Percentiles rank a stretch among this genome's conserved stretches.
Conservation (phyloP, 2,113 vertebrate species). For the Dissostichus mawsoni region DNA sequence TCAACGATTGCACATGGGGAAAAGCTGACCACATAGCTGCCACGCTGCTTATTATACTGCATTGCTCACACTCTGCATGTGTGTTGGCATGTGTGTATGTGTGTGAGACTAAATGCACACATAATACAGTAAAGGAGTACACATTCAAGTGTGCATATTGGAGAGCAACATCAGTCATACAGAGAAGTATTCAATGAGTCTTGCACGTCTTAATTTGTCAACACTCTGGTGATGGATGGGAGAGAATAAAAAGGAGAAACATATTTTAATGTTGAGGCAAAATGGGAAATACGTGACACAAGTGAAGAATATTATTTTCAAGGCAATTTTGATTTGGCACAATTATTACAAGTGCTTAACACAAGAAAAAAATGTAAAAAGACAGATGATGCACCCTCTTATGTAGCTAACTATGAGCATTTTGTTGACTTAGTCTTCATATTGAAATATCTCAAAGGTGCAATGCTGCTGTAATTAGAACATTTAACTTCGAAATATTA, state of each 20-base stretch:
- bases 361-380: not conserved
- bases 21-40: constrained; percentile 83
- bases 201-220: constrained; percentile 82
- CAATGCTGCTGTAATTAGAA: too few species aligned
- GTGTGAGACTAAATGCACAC: constrained; percentile 58
- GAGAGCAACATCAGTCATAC: constrained; percentile 67
- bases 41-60: constrained; percentile 85
- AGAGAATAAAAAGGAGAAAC: constrained; percentile 3
- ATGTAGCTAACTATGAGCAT: not conserved
- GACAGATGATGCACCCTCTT: not conserved
- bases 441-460: not conserved
- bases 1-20: constrained; percentile 85
- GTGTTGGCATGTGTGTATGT: constrained; percentile 63
- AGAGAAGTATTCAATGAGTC: constrained; percentile 72
- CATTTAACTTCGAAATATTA: not conserved
- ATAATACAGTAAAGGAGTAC: constrained; percentile 31
- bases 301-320: not conserved
- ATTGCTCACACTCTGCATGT: constrained; percentile 78
- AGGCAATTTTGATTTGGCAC: not conserved
- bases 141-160: constrained; percentile 48
- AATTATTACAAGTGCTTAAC: not conserved
- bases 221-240: constrained; percentile 65
- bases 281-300: not conserved
- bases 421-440: not conserved
- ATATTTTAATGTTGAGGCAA: not conserved